Evolutionary conservation across 2,888 invertebrate species (phyloP).

Genomic region (Hirtodrosophila histrioides): DNA sequence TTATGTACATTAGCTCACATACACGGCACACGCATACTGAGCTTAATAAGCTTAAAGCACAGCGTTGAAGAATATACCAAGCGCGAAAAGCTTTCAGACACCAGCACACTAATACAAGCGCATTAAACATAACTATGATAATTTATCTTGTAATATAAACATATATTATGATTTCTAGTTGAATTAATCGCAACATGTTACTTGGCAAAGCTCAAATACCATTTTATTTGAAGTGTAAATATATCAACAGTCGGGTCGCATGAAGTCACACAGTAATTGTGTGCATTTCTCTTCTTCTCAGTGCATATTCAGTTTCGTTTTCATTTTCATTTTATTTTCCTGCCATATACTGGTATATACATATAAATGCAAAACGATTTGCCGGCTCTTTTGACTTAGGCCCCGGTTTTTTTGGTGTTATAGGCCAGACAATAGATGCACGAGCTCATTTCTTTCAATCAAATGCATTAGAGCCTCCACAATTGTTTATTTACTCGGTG

Average conservation of each 20-base stretch:
- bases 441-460: constrained; percentile 61
- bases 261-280: constrained; percentile 29
- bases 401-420: constrained; percentile 35
- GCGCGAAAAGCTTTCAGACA: too few species aligned
- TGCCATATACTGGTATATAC: not conserved
- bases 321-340: constrained; percentile 40
- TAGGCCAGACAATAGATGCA: constrained; percentile 26
- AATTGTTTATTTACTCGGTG: constrained; percentile 19
- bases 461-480: constrained; percentile 19
- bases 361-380: constrained; percentile 28
- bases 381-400: constrained; percentile 30
- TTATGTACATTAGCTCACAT: too few species aligned
- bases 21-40: too few species aligned
- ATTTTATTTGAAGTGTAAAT: not conserved
- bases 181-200: not conserved
- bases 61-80: too few species aligned
- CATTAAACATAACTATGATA: too few species aligned
- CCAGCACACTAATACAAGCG: too few species aligned
- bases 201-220: not conserved
- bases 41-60: too few species aligned
- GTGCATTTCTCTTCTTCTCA: constrained; percentile 34
- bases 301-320: constrained; percentile 34
- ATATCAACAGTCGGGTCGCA: constrained; percentile 24
- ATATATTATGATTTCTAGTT: too few species aligned
- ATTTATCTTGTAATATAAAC: too few species aligned